These are phyloP conservation scores for Erinaceus europaeus DNA, from an alignment of 2,113 vertebrate species.

Conservation along the genomic window DNA sequence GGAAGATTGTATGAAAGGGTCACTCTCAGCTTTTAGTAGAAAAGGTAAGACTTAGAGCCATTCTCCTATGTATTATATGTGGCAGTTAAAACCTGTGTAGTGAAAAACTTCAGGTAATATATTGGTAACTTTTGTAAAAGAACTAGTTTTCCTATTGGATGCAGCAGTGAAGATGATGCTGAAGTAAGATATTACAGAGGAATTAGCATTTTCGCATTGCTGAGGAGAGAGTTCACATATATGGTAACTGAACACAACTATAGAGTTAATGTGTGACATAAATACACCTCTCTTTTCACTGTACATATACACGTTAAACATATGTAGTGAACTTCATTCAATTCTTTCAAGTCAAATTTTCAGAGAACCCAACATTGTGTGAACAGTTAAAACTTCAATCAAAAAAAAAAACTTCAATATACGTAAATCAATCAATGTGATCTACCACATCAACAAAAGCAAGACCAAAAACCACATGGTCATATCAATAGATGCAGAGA, in stretches of 20 bases:
- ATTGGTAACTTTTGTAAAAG: neutral
- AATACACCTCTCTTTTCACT: neutral
- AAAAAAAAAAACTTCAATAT: too few species aligned
- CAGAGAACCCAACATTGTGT: neutral
- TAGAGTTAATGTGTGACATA: neutral
- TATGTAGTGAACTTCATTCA: neutral
- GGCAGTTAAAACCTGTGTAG: neutral
- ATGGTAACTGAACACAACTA: neutral
- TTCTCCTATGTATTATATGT: neutral
- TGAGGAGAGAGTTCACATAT: neutral
- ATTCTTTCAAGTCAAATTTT: neutral
- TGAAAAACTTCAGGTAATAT: neutral
- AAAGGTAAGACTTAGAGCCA: neutral
- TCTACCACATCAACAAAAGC: too few species aligned
- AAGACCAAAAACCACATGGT: too few species aligned
- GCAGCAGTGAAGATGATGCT: neutral
- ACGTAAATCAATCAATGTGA: too few species aligned
- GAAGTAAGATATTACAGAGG: neutral
- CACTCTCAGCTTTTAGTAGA: neutral
- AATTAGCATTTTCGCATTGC: neutral
- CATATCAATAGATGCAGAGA: too few species aligned
- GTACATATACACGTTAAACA: constrained; percentile 13
- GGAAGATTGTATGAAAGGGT: neutral
- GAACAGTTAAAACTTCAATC: neutral
- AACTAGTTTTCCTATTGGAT: neutral